Base-by-base conservation (phyloP, 2,113 vertebrate genomes). In the Strix aluco region DNA sequence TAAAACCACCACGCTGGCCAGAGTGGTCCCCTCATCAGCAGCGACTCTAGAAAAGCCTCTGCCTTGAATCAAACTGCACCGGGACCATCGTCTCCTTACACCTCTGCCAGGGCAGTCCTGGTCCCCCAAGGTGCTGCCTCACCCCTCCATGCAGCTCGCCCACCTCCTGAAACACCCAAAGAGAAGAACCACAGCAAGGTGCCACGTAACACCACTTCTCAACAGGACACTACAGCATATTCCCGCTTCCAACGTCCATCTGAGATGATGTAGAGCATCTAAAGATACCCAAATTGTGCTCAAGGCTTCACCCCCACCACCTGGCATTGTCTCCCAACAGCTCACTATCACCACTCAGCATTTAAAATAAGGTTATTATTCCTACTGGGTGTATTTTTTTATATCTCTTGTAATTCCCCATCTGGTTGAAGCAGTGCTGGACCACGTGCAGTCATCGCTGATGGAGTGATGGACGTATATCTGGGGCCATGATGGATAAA, bases 181-280 rank as follows among this genome's bases (percentile, higher is more conserved):
- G 38, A 62, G 74, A 58, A 49, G 32, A 29, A 51, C 32, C 54
- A 40, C 27, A 69, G 42, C 46, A 17, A 42, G 17, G 11, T 29
- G 26, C 9, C 62, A 58, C 4, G 1, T 8, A 77, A 40, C 4
- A 13, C 27, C 27, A 10, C 22, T 25, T 44, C 61, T 36, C 59
- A 54, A 34, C 0, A 0, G 58, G 52, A 67, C 19, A 10, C 13
- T 2, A 18, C 26, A 30, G n/a, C 55, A 13, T 0, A 40, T 40
- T n/a, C 69, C 77, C 34, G 30, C 55, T 77, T 52, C 73, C 23
- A 30, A 1, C 0, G 0, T 7, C 58, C 51, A 14, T 2, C 49
- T 26, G 34, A 49, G 42, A 10, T 13, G 5, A 8, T 0, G 19
- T 18, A 73, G 38, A 47, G 30, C 63, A 61, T 4, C 40, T 21